Conservation (phyloP, 2,888 invertebrate genomes). For the Lasiommata megera region DNA sequence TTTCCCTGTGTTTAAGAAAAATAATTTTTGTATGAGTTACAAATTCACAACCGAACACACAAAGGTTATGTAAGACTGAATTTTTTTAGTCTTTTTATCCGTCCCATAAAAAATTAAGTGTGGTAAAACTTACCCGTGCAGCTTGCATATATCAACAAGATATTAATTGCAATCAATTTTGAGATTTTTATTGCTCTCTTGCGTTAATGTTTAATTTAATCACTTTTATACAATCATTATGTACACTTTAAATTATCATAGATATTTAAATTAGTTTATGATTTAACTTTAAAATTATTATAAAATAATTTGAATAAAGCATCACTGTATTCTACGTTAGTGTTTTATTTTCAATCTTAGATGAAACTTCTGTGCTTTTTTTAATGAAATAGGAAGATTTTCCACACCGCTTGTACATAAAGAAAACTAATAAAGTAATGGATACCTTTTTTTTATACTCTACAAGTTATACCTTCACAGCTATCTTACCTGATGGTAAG, state of each 20-base stretch:
- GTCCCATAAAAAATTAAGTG: slow-evolving; percentile 11
- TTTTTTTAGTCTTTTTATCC: slow-evolving; percentile 14
- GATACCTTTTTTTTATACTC: too few relatives aligned
- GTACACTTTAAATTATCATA: neutral
- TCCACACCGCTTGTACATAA: too few relatives aligned
- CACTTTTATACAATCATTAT: neutral
- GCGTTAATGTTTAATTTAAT: slow-evolving; percentile 11
- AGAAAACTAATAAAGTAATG: too few relatives aligned
- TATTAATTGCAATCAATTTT: neutral
- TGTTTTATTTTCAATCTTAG: neutral
- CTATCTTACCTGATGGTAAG: too few relatives aligned
- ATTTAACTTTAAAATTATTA: slow-evolving; percentile 12
- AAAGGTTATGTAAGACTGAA: slow-evolving; percentile 24
- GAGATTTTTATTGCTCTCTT: slow-evolving; percentile 17
- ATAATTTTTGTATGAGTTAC: neutral
- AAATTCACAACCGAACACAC: slow-evolving; percentile 1
- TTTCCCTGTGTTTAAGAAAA: slow-evolving; percentile 7
- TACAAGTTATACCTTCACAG: too few relatives aligned
- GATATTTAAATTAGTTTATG: slow-evolving; percentile 11
- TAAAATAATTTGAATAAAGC: slow-evolving; percentile 18
- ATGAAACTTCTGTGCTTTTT: neutral
- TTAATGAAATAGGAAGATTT: neutral
- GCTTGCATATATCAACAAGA: slow-evolving; percentile 1
- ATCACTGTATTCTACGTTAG: slow-evolving; percentile 1
- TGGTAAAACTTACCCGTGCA: neutral